Evolutionary conservation across 1,140 invertebrate species (phyloP).

Genomic region (Conus betulinus): DNA sequence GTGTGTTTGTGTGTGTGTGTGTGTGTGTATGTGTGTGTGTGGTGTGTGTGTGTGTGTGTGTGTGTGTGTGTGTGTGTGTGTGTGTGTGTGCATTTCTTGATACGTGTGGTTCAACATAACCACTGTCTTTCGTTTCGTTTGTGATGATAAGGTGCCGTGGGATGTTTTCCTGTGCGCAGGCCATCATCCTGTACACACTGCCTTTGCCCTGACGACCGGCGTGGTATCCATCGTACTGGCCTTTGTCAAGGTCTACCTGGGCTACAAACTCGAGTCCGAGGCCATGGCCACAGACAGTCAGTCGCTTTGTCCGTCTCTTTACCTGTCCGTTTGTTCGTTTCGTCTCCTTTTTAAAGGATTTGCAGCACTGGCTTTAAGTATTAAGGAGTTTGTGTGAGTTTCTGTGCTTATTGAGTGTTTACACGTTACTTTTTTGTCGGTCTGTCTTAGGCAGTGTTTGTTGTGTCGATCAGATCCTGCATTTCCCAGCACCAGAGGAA

Average conservation of each 20-base stretch:
- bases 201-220: slow-evolving; percentile 41
- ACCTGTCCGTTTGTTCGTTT: not conserved
- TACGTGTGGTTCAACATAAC: no score
- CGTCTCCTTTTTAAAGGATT: not conserved
- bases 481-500: no score
- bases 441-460: not conserved
- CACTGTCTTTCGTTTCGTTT: no score
- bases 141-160: not conserved
- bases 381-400: not conserved
- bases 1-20: no score
- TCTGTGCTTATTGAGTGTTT: not conserved
- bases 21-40: no score
- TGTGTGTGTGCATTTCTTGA: no score
- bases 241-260: slow-evolving; percentile 45
- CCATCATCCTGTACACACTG: slow-evolving; percentile 30
- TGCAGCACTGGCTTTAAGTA: slow-evolving; percentile 9
- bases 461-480: no score
- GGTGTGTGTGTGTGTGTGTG: no score
- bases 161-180: slow-evolving; percentile 21
- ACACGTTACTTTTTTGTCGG: not conserved
- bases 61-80: no score
- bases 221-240: slow-evolving; percentile 37
- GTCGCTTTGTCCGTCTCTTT: not conserved
- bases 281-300: slow-evolving; percentile 50
- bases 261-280: slow-evolving; percentile 43